Evolutionary conservation across 2,888 invertebrate genomes (phyloP), one percentile per base, ranked within the genome.

Genomic region (Cheilosia vernalis): DNA sequence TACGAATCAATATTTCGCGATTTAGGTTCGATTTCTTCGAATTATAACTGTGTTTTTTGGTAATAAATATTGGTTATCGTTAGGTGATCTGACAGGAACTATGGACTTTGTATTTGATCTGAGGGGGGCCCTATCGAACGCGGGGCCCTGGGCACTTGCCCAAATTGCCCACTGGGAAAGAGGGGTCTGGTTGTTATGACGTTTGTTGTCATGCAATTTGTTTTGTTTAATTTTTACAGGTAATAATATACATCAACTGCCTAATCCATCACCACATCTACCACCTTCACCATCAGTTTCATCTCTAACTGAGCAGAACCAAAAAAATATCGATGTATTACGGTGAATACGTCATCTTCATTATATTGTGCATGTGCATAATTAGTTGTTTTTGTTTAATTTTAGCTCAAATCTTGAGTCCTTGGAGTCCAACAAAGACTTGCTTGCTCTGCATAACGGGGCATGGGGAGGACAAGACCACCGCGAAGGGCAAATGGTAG

Each of bases 401-500:
- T 21, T 7, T 51, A 92, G 92, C 40, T 90, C 92, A 5, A 92
- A 91, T 87, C 87, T 92, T 79, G 92, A 92, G 70, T 90, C 91
- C 2, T 89, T 92, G 51, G 91, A 92, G 87, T 92, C 92, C 1
- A 95, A 95, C 88, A 95, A 95, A 89, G 95, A 95, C 90, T 91
- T 95, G 37, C 90, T 95, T 88, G 95, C 95, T 15, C 91, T 95
- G 73, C 95, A 95, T 88, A 95, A 95, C 89, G 95, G 95, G 19
- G 94, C 95, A 40, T 95, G 95, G 95, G 91, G 92, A 17, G 90
- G 91, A 42, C 88, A 87, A 58, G 90, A 88, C 10, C 3, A 33
- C 6, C 88, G 88, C n/a, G 91, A 92, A 24, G 89, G 88, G 21
- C 91, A 93, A 79, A 92, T 91, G 89, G 93, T 94, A 58, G 96